Percentiles rank a stretch among this genome's conserved stretches.
Conservation (phyloP, 2,797 vertebrate species). For the Halcyon badia region DNA sequence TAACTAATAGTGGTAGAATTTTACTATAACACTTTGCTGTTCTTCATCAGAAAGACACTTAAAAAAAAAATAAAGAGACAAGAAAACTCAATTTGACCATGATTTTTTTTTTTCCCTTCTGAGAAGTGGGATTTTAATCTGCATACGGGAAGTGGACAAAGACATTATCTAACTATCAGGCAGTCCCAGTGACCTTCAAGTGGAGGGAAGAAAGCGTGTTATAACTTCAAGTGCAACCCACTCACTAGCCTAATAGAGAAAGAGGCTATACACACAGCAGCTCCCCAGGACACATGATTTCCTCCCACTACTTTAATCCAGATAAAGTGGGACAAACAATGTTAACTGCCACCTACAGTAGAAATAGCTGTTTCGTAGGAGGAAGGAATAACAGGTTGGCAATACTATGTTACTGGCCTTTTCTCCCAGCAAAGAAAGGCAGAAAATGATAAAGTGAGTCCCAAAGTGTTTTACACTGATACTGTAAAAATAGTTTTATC, state of each 20-base stretch:
- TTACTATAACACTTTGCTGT: not conserved
- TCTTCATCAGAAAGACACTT: not conserved
- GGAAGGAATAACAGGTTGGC: constrained; percentile 21
- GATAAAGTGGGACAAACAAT: constrained; percentile 59
- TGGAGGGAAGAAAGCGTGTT: not conserved
- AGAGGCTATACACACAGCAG: not conserved
- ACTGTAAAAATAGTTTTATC: constrained; percentile 34
- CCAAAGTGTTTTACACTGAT: not conserved
- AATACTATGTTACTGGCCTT: not conserved
- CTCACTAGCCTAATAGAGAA: constrained; percentile 27
- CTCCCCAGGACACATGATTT: constrained; percentile 37
- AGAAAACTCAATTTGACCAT: not conserved
- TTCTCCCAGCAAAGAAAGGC: not conserved
- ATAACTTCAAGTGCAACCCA: constrained; percentile 29
- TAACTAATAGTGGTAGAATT: not conserved
- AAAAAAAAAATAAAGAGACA: not conserved
- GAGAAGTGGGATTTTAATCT: not conserved
- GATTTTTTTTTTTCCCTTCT: not conserved
- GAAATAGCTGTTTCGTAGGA: constrained; percentile 31
- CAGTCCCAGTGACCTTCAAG: constrained; percentile 55
- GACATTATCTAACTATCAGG: not conserved
- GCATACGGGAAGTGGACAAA: not conserved
- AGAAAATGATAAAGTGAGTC: constrained; percentile 18
- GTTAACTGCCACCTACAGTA: constrained; percentile 42
- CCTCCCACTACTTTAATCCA: constrained; percentile 53